Evolutionary conservation across 2,113 vertebrate species (phyloP).

Genomic region (Microtus richardsoni): DNA sequence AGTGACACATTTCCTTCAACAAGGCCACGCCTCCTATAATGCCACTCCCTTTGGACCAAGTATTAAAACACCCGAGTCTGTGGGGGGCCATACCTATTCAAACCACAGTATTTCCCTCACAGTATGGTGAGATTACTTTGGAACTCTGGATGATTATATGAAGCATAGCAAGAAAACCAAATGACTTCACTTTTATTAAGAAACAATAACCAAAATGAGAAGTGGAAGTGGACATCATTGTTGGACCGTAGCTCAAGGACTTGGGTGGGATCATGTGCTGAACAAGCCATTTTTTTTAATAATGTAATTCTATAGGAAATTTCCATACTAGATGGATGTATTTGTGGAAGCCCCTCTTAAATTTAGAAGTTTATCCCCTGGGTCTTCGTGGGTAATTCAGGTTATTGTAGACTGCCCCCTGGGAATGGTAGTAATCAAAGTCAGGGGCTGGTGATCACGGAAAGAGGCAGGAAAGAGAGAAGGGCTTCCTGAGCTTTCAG

Average conservation of each 20-base stretch:
- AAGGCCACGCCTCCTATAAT: neutral
- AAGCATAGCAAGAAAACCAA: neutral
- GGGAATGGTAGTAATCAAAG: neutral
- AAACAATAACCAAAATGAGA: neutral
- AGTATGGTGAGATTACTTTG: neutral
- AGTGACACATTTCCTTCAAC: neutral
- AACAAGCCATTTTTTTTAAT: neutral
- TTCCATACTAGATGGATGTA: neutral
- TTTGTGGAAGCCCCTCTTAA: neutral
- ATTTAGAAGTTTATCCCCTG: neutral
- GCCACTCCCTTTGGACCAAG: neutral
- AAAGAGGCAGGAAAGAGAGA: neutral
- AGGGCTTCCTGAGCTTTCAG: neutral
- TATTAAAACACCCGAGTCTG: neutral
- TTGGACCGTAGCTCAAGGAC: neutral
- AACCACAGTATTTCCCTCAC: neutral
- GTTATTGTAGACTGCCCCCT: neutral
- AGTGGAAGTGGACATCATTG: neutral
- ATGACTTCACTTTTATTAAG: conserved; percentile 12
- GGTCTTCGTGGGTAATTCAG: neutral
- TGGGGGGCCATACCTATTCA: neutral
- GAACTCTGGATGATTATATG: neutral
- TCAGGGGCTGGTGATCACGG: neutral
- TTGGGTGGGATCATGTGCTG: neutral
- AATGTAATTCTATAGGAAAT: neutral